A percentile compares a stretch with the other conserved stretches of the same genome.
These are phyloP conservation scores for Lasiommata megera DNA, from an alignment of 2,888 invertebrate genomes.

Conservation along the genomic window DNA sequence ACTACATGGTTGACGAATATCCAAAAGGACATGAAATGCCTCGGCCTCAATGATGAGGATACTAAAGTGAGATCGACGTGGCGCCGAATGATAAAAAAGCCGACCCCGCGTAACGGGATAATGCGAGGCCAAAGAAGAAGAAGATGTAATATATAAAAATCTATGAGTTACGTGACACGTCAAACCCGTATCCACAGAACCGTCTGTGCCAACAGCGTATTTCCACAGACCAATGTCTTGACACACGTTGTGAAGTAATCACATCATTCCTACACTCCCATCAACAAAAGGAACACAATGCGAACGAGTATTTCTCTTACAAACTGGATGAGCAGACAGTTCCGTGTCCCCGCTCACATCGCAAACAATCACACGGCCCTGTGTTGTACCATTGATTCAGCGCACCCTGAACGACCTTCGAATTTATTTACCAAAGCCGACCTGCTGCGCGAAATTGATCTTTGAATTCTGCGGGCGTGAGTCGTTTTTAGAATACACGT, in stretches of 20 bases:
- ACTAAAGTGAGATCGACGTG: too few relatives aligned
- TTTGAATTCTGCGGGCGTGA: background rate
- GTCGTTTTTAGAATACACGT: background rate
- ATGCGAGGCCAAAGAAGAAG: too few relatives aligned
- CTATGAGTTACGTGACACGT: too few relatives aligned
- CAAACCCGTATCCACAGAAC: too few relatives aligned
- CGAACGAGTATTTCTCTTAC: background rate
- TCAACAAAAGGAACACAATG: background rate
- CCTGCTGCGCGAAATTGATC: background rate
- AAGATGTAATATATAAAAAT: too few relatives aligned
- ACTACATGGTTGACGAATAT: too few relatives aligned
- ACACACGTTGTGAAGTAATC: background rate
- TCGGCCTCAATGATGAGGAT: too few relatives aligned
- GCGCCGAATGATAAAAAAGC: too few relatives aligned
- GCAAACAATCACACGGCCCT: constrained; percentile 12
- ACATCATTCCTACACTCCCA: too few relatives aligned
- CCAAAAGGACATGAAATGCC: too few relatives aligned
- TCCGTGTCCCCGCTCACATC: background rate
- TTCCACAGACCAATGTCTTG: background rate
- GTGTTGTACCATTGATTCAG: constrained; percentile 7
- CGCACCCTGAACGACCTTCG: constrained; percentile 13
- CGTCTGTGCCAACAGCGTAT: background rate
- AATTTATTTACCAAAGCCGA: background rate
- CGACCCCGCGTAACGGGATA: too few relatives aligned
- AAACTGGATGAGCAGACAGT: constrained; percentile 5